Conservation (phyloP, 1,140 invertebrate species). For the Cardiocondyla obscurior region DNA sequence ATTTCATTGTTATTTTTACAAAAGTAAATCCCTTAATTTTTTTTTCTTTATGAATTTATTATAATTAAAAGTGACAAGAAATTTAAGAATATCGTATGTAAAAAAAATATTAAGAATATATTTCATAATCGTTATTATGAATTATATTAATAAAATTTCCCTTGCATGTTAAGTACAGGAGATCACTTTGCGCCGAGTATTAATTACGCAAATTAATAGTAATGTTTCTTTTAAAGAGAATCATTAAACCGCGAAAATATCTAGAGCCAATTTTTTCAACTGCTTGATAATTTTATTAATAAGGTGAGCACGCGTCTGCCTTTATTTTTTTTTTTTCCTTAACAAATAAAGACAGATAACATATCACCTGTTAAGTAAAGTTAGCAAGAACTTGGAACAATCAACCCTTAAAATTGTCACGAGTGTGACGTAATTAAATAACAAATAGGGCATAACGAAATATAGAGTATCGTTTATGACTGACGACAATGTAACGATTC, state of each 20-base stretch:
- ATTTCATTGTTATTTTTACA: background rate
- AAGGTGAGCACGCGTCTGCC: too few relatives aligned
- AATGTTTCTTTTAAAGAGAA: background rate
- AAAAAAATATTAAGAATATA: background rate
- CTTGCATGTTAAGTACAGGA: background rate
- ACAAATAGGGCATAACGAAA: background rate
- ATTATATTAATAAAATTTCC: background rate
- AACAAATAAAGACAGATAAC: too few relatives aligned
- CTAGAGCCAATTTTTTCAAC: too few relatives aligned
- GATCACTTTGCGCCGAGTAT: background rate
- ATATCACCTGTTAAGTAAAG: too few relatives aligned
- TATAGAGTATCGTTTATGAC: background rate
- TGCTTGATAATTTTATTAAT: too few relatives aligned
- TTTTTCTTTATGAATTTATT: too few relatives aligned
- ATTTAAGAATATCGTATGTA: too few relatives aligned
- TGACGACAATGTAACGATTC: background rate
- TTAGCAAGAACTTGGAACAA: too few relatives aligned
- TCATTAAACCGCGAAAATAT: background rate
- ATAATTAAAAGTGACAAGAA: too few relatives aligned
- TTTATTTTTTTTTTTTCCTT: too few relatives aligned
- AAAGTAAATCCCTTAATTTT: background rate
- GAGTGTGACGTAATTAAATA: background rate
- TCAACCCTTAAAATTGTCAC: background rate
- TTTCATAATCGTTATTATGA: background rate
- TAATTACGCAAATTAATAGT: background rate